Percentiles rank a stretch among this genome's conserved stretches.
phyloP scores from a whole-genome alignment of 2,888 invertebrate genomes.

The Epistrophe grossulariae region DNA sequence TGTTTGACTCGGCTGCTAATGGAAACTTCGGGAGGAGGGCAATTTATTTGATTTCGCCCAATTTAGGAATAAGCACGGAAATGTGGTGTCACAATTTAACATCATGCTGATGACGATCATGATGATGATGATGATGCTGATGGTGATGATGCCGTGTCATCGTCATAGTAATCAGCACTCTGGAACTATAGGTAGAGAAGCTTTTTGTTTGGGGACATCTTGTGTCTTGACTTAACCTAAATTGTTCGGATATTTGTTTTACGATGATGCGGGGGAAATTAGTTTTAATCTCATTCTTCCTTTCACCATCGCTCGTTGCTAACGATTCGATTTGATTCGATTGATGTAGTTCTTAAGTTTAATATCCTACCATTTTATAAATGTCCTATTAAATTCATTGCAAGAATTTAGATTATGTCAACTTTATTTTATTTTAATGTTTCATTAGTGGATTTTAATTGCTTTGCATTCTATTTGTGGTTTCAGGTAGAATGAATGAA shows the following conservation, averaged over 20 bases:
- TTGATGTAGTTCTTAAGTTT: constrained; percentile 24
- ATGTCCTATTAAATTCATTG: constrained; percentile 58
- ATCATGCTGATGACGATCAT: constrained; percentile 5
- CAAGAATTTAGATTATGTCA: constrained; percentile 45
- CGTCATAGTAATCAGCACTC: not conserved
- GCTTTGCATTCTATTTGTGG: constrained; percentile 14
- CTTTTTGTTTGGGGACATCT: constrained; percentile 3
- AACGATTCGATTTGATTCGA: not conserved
- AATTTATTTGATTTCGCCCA: constrained; percentile 55
- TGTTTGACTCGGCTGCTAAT: constrained; percentile 17
- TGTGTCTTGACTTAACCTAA: constrained; percentile 57
- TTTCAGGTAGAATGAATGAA: not conserved
- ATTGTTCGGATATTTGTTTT: constrained; percentile 52
- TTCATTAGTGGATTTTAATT: constrained; percentile 29
- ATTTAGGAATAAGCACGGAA: constrained; percentile 67
- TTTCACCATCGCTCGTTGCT: not conserved
- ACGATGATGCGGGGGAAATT: constrained; percentile 50
- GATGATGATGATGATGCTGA: not conserved
- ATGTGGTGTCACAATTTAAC: constrained; percentile 65
- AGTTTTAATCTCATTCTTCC: constrained; percentile 44
- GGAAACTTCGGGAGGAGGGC: constrained; percentile 4
- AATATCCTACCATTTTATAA: constrained; percentile 24
- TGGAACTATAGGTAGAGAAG: not conserved
- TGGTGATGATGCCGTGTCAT: constrained; percentile 27
- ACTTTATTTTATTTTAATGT: constrained; percentile 33